These are phyloP conservation scores for Eremobia ochroleuca DNA, from an alignment of 2,888 invertebrate genomes.

Conservation along the genomic window DNA sequence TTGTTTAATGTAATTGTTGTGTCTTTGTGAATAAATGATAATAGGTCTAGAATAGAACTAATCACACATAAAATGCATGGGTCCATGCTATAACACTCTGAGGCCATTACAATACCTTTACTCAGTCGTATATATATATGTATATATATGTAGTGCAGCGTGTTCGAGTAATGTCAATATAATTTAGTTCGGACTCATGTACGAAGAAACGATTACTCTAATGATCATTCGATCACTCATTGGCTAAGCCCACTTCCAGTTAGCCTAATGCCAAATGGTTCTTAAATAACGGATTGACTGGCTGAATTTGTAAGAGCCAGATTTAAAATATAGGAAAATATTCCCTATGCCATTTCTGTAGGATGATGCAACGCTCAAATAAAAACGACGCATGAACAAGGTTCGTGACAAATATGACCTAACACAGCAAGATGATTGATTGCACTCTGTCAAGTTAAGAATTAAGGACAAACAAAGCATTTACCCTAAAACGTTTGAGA, in stretches of 20 bases:
- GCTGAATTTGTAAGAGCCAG: too few species aligned
- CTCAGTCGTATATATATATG: too few species aligned
- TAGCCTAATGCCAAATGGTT: not conserved
- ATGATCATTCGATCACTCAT: not conserved
- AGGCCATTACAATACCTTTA: not conserved
- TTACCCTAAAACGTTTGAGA: conserved; percentile 5
- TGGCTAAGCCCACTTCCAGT: not conserved
- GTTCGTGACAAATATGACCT: conserved; percentile 5
- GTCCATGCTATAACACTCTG: not conserved
- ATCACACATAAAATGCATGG: not conserved
- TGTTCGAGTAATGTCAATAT: conserved; percentile 3
- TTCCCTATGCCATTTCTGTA: not conserved
- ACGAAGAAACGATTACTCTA: conserved; percentile 6
- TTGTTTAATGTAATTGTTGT: too few species aligned
- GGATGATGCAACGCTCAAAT: not conserved
- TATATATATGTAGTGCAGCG: too few species aligned
- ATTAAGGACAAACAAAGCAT: conserved; percentile 8
- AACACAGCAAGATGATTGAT: conserved; percentile 42
- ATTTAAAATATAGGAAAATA: not conserved
- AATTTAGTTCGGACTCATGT: not conserved
- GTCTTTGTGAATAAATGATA: too few species aligned
- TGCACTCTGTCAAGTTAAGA: conserved; percentile 20
- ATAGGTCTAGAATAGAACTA: not conserved
- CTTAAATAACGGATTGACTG: not conserved
- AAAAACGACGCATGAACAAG: not conserved